A percentile compares a stretch with the other conserved stretches of the same genome.
Evolutionary conservation across 2,797 vertebrate species (phyloP).

Genomic region (Phalloptychus januarius): DNA sequence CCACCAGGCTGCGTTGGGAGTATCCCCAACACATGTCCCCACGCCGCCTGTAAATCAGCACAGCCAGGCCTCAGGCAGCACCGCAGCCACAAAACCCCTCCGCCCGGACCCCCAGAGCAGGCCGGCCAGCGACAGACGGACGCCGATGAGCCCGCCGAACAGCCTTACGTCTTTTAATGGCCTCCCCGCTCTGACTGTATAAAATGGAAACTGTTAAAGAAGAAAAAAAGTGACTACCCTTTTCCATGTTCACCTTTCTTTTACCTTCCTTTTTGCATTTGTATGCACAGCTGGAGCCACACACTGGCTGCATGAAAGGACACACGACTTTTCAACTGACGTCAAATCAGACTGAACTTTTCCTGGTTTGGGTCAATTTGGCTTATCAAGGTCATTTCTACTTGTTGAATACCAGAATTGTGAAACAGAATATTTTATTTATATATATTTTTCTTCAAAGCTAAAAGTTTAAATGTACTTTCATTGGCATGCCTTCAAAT

Average conservation of each 20-base stretch:
- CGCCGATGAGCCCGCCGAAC: conserved; percentile 69
- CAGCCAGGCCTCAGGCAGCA: conserved; percentile 75
- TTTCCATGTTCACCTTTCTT: conserved; percentile 35
- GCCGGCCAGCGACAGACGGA: conserved; percentile 75
- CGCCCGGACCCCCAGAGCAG: conserved; percentile 69
- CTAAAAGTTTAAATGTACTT: not conserved
- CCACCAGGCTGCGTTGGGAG: conserved; percentile 81
- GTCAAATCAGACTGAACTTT: not conserved
- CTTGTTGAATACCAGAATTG: not conserved
- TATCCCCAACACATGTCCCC: conserved; percentile 83
- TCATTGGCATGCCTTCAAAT: not conserved
- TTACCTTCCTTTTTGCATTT: conserved; percentile 7
- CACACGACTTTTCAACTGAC: not conserved
- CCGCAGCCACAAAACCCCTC: conserved; percentile 77
- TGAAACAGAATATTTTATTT: not conserved
- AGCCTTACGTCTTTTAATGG: conserved; percentile 58
- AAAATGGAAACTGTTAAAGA: conserved; percentile 37
- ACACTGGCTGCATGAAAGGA: not conserved
- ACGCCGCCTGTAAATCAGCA: conserved; percentile 79
- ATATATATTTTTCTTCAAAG: not conserved
- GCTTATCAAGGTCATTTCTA: not conserved
- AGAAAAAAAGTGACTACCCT: conserved; percentile 39
- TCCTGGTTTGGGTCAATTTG: too few relatives aligned
- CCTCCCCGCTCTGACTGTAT: conserved; percentile 50
- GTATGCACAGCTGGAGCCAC: not conserved